These are phyloP conservation scores for Oreochromis spilurus DNA, from an alignment of 2,113 vertebrate genomes.

Conservation along the genomic window DNA sequence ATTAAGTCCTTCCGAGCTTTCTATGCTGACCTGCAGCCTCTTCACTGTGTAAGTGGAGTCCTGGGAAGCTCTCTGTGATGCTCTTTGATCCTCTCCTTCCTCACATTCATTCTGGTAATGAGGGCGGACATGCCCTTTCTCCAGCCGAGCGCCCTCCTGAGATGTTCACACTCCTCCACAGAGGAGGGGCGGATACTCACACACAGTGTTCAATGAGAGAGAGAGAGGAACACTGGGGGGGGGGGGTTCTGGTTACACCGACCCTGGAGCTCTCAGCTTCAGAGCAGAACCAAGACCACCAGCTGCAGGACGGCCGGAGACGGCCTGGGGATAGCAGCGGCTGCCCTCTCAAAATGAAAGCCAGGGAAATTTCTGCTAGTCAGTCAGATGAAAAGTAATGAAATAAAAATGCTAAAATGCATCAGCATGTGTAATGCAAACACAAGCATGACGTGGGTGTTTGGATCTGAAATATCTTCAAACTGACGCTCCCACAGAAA, in stretches of 20 bases:
- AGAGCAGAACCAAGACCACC: not conserved
- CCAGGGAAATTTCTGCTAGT: not conserved
- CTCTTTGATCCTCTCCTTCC: not conserved
- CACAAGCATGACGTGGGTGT: not conserved
- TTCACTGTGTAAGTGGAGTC: not conserved
- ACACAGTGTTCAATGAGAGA: not conserved
- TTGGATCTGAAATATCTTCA: no score
- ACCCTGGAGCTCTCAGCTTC: not conserved
- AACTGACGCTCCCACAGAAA: not conserved
- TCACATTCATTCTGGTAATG: not conserved
- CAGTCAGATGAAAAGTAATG: not conserved
- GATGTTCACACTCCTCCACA: not conserved
- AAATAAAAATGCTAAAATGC: not conserved
- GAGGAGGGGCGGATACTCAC: not conserved
- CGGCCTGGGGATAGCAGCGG: fast-evolving
- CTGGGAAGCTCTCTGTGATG: not conserved
- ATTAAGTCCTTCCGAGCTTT: not conserved
- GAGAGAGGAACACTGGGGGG: not conserved
- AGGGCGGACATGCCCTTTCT: not conserved
- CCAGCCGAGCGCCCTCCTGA: not conserved
- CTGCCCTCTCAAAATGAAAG: not conserved
- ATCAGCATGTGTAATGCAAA: not conserved
- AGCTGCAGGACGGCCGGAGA: not conserved
- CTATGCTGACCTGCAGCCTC: not conserved
- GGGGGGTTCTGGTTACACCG: not conserved